phyloP scores from a whole-genome alignment of 2,888 invertebrate genomes.

The Stenoptilia bipunctidactyla region DNA sequence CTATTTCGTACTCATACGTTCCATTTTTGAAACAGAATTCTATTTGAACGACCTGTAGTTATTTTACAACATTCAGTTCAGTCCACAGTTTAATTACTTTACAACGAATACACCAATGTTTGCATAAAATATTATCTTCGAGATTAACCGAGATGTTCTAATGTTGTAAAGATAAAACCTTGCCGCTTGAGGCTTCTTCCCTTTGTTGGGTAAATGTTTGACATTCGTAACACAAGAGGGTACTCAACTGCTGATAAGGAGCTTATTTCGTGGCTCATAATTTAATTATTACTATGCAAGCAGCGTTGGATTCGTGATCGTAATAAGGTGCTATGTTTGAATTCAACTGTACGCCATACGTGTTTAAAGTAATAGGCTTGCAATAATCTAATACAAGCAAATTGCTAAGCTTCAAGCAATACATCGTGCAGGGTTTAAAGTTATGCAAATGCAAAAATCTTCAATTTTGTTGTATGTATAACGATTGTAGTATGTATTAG shows the following conservation, averaged over 20 bases:
- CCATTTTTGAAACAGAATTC: slow-evolving; percentile 5
- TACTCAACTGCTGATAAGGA: neutral
- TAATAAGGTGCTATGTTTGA: too few relatives aligned
- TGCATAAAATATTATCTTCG: slow-evolving; percentile 26
- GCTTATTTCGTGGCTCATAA: too few relatives aligned
- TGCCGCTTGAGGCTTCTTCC: slow-evolving; percentile 8
- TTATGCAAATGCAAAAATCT: too few relatives aligned
- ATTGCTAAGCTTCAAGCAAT: too few relatives aligned
- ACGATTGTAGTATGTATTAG: too few relatives aligned
- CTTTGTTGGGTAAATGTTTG: slow-evolving; percentile 36
- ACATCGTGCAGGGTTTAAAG: too few relatives aligned
- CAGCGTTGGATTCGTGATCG: too few relatives aligned
- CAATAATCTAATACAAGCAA: too few relatives aligned
- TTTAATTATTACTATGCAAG: too few relatives aligned
- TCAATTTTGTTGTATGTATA: too few relatives aligned
- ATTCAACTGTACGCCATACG: too few relatives aligned
- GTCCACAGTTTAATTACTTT: slow-evolving; percentile 23
- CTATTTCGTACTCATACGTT: slow-evolving; percentile 17
- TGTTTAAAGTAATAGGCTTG: too few relatives aligned
- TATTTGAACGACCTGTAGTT: neutral
- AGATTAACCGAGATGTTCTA: slow-evolving; percentile 30
- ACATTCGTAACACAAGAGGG: slow-evolving; percentile 12
- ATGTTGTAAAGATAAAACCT: slow-evolving; percentile 33
- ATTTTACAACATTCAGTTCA: slow-evolving; percentile 2
- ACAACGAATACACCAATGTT: slow-evolving; percentile 26